Evolutionary conservation across 2,888 invertebrate genomes (phyloP), one percentile per base, ranked within the genome.

Genomic region (Boloria selene): DNA sequence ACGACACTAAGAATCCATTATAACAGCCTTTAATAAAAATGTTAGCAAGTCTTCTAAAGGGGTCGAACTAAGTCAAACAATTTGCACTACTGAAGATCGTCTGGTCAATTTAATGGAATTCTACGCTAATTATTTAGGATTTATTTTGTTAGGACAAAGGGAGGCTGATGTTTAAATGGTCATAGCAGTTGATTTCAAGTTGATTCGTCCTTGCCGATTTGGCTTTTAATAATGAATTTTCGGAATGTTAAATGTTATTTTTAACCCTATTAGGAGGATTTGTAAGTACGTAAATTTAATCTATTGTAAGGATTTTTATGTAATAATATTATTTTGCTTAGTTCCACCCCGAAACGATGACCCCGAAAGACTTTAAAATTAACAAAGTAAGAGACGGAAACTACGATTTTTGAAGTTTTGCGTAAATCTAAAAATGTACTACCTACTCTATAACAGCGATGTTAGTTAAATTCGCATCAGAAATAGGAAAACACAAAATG

Each of bases 111-210:
- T 65, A 70, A 72, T 74, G 72, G 65, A 67, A 67, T 65, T 65
- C 75, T 38, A 70, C 68, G 76, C 80, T 86, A 88, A 88, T 88
- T 87, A 87, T 87, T 88, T 83, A 83, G 86, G 86, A 80, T 83
- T 78, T 90, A 88, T 90, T 90, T 86, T 90, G 87, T 89, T 90
- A 89, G 90, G 89, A 87, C 83, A 77, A 78, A 74, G 78, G 73
- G 75, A 76, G 78, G 79, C 77, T 77, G 79, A 77, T 77, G 75
- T 78, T 82, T 79, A 79, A 79, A 79, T 80, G 84, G 79, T 83
- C 79, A 82, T 82, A 83, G 84, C 83, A 83, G 80, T 77, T 80
- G 76, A 75, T 75, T 82, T 85, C 80, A 78, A 76, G 77, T 83
- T 75, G 74, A 83, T 84, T 83, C 75, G 75, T 74, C 72, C 73